phyloP scores from a whole-genome alignment of 1,140 invertebrate species.

The Oedothorax gibbosus region DNA sequence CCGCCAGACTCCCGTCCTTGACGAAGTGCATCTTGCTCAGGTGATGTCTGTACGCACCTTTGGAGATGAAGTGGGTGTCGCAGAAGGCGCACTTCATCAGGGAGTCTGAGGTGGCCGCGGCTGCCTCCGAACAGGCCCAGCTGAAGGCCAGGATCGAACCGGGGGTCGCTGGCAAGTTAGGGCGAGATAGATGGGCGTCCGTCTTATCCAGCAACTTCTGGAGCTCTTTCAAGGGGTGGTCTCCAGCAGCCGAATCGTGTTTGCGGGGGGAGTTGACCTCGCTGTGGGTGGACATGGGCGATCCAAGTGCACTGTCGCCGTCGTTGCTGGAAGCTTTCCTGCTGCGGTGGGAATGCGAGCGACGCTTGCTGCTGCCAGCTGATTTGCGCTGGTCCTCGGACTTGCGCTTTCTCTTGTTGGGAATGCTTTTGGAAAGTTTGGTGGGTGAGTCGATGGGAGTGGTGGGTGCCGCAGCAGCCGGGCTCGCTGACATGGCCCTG shows the following conservation, averaged over 20 bases:
- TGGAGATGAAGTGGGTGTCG: slow-evolving; percentile 95
- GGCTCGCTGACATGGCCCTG: slow-evolving; percentile 11
- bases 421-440: slow-evolving; percentile 28
- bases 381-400: slow-evolving; percentile 35
- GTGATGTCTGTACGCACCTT: slow-evolving; percentile 96
- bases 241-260: slow-evolving; percentile 23
- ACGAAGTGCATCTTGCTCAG: slow-evolving; percentile 97
- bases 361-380: slow-evolving; percentile 28
- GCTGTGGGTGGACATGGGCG: slow-evolving; percentile 33
- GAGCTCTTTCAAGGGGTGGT: slow-evolving; percentile 84
- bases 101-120: slow-evolving; percentile 74
- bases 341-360: slow-evolving; percentile 18
- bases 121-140: slow-evolving; percentile 92
- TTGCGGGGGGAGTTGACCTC: slow-evolving; percentile 24
- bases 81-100: slow-evolving; percentile 97
- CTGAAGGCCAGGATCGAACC: slow-evolving; percentile 90
- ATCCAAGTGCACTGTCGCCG: slow-evolving; percentile 42
- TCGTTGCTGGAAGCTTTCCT: slow-evolving; percentile 32
- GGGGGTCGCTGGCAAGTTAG: slow-evolving; percentile 71
- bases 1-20: slow-evolving; percentile 87
- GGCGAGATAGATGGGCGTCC: slow-evolving; percentile 74
- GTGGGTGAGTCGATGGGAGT: not conserved
- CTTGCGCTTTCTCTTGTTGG: slow-evolving; percentile 24
- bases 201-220: slow-evolving; percentile 96
- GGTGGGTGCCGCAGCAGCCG: not conserved